Percentiles rank a stretch among this genome's conserved stretches.
Conservation (phyloP, 2,797 vertebrate species). For the Muraenolepis orangiensis region DNA sequence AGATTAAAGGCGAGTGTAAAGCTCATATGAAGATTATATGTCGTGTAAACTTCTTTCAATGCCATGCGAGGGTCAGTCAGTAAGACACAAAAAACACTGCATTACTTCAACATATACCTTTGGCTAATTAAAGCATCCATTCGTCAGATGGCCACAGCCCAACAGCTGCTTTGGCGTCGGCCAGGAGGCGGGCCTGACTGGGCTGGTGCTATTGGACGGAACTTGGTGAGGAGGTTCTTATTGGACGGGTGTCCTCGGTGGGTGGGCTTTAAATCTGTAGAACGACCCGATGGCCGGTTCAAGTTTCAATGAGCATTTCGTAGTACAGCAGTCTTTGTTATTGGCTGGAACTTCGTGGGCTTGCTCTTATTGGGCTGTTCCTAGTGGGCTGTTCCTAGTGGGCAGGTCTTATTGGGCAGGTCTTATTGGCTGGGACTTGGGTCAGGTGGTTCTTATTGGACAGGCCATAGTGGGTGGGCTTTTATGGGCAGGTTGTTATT, state of each 20-base stretch:
- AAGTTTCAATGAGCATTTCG: not conserved
- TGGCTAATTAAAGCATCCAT: slow-evolving; percentile 41
- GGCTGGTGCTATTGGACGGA: not conserved
- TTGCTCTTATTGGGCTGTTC: not conserved
- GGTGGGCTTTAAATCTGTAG: not conserved
- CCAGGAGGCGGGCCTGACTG: not conserved
- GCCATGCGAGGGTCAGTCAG: not conserved
- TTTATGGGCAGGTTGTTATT: not conserved
- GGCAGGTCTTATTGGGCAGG: not conserved
- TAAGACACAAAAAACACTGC: not conserved
- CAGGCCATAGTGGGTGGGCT: not conserved
- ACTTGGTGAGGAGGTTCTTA: not conserved
- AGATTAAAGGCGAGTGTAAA: slow-evolving; percentile 13
- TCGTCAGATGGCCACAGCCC: no score
- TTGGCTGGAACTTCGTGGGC: not conserved
- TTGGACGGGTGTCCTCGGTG: not conserved
- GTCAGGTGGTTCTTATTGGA: not conserved
- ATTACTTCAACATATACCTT: slow-evolving; percentile 37
- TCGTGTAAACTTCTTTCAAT: not conserved
- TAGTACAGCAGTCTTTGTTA: not conserved
- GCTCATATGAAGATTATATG: not conserved
- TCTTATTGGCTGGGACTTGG: not conserved
- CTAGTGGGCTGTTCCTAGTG: not conserved
- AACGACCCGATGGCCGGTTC: no score
- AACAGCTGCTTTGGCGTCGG: not conserved